Evolutionary conservation across 2,888 invertebrate genomes (phyloP).

Genomic region (Ferrisia virgata): DNA sequence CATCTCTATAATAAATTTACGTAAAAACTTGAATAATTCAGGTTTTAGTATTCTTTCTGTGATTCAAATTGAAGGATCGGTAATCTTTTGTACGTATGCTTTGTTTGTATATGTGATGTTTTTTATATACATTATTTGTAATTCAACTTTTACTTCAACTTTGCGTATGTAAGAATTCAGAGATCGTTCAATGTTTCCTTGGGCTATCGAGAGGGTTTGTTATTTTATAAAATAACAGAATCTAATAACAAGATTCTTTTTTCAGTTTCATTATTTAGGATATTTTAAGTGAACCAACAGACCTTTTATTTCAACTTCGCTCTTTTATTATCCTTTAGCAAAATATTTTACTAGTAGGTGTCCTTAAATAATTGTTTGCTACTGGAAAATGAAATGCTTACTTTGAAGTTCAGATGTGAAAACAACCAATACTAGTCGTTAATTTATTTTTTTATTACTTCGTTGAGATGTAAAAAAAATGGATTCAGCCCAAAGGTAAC

Average conservation of each 20-base stretch:
- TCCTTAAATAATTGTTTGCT: neutral
- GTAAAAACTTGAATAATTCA: neutral
- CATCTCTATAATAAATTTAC: neutral
- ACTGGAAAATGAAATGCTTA: neutral
- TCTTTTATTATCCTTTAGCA: neutral
- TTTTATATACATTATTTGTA: neutral
- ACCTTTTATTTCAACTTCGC: neutral
- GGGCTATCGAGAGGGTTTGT: too few species aligned
- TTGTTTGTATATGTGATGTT: too few species aligned
- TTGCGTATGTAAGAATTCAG: too few species aligned
- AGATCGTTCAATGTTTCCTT: too few species aligned
- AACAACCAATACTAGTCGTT: neutral
- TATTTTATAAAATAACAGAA: too few species aligned
- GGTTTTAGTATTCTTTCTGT: neutral
- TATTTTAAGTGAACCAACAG: neutral
- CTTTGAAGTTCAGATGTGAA: neutral
- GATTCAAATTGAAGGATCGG: too few species aligned
- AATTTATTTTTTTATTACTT: neutral
- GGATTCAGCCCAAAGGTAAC: neutral
- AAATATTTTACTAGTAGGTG: neutral
- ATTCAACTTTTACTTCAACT: too few species aligned
- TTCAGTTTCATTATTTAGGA: neutral
- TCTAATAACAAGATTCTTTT: neutral
- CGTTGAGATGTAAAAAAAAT: neutral
- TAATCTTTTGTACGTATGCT: too few species aligned